Percentiles rank a stretch among this genome's conserved stretches.
Evolutionary conservation across 2,113 vertebrate genomes (phyloP).

Genomic region (Stigmatopora argus): DNA sequence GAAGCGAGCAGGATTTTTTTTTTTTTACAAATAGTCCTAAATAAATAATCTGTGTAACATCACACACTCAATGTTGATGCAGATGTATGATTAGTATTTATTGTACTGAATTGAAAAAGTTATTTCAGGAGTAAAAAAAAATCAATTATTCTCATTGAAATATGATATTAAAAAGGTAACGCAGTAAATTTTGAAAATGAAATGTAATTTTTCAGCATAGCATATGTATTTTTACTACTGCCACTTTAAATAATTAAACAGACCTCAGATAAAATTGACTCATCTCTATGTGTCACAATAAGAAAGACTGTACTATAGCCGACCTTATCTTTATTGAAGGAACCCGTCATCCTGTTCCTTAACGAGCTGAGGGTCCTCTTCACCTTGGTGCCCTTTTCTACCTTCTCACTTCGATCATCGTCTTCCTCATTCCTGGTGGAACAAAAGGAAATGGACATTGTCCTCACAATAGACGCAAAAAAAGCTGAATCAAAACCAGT

Average conservation of each 20-base stretch:
- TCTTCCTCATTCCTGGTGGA: slow-evolving; percentile 74
- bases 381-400: slow-evolving; percentile 80
- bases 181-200: not conserved
- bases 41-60: too few relatives aligned
- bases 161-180: not conserved
- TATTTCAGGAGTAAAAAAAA: too few relatives aligned
- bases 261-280: not conserved
- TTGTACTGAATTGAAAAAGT: too few relatives aligned
- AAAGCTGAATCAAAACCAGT: not conserved
- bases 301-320: not conserved
- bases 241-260: not conserved
- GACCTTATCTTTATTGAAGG: slow-evolving; percentile 94
- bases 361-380: slow-evolving; percentile 87
- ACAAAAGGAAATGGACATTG: not conserved
- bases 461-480: not conserved
- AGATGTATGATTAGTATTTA: too few relatives aligned
- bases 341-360: slow-evolving; percentile 81
- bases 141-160: not conserved
- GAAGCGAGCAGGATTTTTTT: too few relatives aligned
- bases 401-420: slow-evolving; percentile 70
- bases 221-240: not conserved
- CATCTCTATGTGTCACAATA: not conserved
- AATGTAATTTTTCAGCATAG: not conserved
- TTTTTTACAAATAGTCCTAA: too few relatives aligned
- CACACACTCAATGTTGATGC: too few relatives aligned